These are phyloP conservation scores for Pterostichus niger DNA, from an alignment of 2,888 invertebrate species.

Conservation along the genomic window DNA sequence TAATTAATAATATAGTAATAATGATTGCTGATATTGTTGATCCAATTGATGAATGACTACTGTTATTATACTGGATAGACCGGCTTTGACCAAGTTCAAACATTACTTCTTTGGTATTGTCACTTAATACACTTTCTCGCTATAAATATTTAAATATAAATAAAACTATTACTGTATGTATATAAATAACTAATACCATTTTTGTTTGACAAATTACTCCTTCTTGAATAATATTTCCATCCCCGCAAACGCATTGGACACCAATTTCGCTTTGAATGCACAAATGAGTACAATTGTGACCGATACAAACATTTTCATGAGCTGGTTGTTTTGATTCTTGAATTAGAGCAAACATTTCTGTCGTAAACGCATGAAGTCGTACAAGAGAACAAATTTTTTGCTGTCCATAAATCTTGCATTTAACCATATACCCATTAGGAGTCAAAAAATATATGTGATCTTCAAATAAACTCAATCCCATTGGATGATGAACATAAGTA, in stretches of 20 bases:
- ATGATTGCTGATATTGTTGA: conserved; percentile 69
- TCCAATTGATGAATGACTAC: conserved; percentile 62
- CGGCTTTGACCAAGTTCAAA: conserved; percentile 59
- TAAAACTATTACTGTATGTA: neutral
- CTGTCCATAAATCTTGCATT: conserved; percentile 81
- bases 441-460: conserved; percentile 87
- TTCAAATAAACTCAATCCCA: conserved; percentile 86
- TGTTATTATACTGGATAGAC: conserved; percentile 67
- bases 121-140: neutral
- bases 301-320: conserved; percentile 78
- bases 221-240: conserved; percentile 77
- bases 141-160: conserved; percentile 22
- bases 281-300: conserved; percentile 80
- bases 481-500: conserved; percentile 79
- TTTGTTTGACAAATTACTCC: conserved; percentile 73
- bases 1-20: conserved; percentile 68
- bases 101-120: conserved; percentile 26
- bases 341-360: conserved; percentile 78
- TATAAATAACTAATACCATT: conserved; percentile 64
- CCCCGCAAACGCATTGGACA: conserved; percentile 80
- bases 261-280: conserved; percentile 80
- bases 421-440: conserved; percentile 79
- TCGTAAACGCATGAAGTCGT: conserved; percentile 76
- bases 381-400: conserved; percentile 77
- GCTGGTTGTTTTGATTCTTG: conserved; percentile 80